Evolutionary conservation across 2,797 vertebrate species (phyloP).

Genomic region (Discoglossus pictus): DNA sequence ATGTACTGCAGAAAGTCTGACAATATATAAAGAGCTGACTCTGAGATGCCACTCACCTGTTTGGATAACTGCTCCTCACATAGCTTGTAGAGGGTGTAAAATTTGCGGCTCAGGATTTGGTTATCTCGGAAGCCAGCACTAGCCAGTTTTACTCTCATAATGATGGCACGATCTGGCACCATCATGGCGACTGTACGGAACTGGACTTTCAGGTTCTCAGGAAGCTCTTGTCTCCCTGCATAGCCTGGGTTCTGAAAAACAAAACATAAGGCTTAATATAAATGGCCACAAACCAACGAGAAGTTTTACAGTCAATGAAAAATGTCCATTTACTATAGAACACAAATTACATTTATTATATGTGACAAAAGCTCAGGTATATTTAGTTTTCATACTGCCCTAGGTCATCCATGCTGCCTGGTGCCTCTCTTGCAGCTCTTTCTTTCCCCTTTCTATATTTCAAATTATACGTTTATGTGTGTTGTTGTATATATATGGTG

Average conservation of each 20-base stretch:
- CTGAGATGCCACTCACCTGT: constrained; percentile 67
- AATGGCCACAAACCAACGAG: too few species aligned
- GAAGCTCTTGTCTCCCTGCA: constrained; percentile 84
- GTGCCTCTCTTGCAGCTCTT: too few species aligned
- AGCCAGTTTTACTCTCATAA: constrained; percentile 86
- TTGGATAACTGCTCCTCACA: constrained; percentile 87
- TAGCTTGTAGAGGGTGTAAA: constrained; percentile 84
- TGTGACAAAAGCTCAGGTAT: too few species aligned
- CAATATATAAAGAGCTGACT: background rate
- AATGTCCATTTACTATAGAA: too few species aligned
- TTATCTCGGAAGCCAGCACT: constrained; percentile 85
- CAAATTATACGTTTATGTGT: too few species aligned
- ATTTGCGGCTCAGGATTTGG: constrained; percentile 81
- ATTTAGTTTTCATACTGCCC: too few species aligned
- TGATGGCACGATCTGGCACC: constrained; percentile 85
- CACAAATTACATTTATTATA: too few species aligned
- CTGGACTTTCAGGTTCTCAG: constrained; percentile 85
- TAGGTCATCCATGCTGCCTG: too few species aligned
- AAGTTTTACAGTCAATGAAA: too few species aligned
- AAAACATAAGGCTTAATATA: constrained; percentile 17
- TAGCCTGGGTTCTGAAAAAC: constrained; percentile 77
- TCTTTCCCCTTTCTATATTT: too few species aligned
- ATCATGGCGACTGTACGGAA: constrained; percentile 86
- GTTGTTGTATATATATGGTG: too few species aligned
- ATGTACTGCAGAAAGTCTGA: too few species aligned